Percentiles rank a stretch among this genome's conserved stretches.
These are phyloP conservation scores for Chaetura pelagica DNA, from an alignment of 2,113 vertebrate genomes.

Conservation along the genomic window DNA sequence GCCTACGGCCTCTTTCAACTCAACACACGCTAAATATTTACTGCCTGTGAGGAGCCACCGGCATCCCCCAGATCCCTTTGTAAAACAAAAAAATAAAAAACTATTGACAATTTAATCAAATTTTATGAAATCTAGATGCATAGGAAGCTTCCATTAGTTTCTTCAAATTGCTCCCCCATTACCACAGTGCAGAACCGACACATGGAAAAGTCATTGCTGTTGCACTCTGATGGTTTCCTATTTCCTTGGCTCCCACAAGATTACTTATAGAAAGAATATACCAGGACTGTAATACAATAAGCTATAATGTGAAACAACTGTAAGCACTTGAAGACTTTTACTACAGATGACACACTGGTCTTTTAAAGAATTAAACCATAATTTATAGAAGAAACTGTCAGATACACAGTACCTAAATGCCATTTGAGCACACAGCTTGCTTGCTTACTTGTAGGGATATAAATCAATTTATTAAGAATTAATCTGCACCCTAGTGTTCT, in stretches of 20 bases:
- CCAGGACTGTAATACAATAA: conserved; percentile 61
- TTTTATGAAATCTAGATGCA: background rate
- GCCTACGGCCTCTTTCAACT: background rate
- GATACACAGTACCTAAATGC: conserved; percentile 33
- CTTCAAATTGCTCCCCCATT: background rate
- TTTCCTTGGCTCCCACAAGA: conserved; percentile 55
- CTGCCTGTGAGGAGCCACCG: background rate
- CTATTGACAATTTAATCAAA: background rate
- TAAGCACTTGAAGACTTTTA: conserved; percentile 40
- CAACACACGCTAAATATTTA: background rate
- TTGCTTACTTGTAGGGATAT: conserved; percentile 68
- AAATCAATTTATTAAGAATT: conserved; percentile 77
- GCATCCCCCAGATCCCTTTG: background rate
- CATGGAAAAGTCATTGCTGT: conserved; percentile 46
- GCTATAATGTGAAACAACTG: conserved; percentile 70
- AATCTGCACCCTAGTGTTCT: conserved; percentile 72
- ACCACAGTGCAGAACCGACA: conserved; percentile 12
- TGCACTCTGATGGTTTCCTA: background rate
- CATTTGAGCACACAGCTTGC: conserved; percentile 27
- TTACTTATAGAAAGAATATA: conserved; percentile 59
- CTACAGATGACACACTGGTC: conserved; percentile 21
- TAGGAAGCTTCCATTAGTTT: background rate
- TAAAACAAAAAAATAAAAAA: background rate
- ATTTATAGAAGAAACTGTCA: conserved; percentile 51
- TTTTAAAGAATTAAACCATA: conserved; percentile 43